Evolutionary conservation across 2,113 vertebrate species (phyloP).

Genomic region (Chionomys nivalis): DNA sequence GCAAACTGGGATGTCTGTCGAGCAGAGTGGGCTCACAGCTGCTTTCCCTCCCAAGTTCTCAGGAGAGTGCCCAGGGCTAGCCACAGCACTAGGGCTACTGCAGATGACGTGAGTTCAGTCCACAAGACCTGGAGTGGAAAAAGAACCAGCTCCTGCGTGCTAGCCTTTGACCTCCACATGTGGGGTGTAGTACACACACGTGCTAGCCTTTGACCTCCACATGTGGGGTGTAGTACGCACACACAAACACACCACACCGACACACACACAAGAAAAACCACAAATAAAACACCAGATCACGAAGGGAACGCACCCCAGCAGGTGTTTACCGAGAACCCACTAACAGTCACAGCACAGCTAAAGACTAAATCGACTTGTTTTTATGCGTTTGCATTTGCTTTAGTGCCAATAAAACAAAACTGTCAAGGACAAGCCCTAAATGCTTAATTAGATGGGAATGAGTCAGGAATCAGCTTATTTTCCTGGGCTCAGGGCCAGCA

Average conservation of each 20-base stretch:
- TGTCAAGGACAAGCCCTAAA: constrained; percentile 44
- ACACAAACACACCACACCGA: neutral
- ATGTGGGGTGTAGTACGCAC: neutral
- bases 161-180: neutral
- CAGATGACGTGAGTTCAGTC: neutral
- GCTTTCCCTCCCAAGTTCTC: neutral
- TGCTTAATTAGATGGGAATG: constrained; percentile 46
- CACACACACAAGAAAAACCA: neutral
- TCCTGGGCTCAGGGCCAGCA: constrained; percentile 37
- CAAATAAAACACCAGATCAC: neutral
- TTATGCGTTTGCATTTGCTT: constrained; percentile 26
- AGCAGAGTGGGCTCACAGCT: neutral
- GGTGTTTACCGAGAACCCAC: neutral
- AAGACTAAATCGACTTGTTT: neutral
- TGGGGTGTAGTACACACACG: neutral
- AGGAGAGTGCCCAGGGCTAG: neutral
- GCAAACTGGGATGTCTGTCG: neutral
- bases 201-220: neutral
- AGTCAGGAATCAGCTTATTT: constrained; percentile 40
- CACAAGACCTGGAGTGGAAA: neutral
- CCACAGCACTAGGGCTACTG: neutral
- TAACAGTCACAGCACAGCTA: neutral
- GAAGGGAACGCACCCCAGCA: neutral
- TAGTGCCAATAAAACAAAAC: neutral
- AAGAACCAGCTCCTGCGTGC: neutral